Evolutionary conservation across 2,113 vertebrate genomes (phyloP), one percentile per base, ranked within the genome.

Genomic region (Sterrhoptilus dennistouni): DNA sequence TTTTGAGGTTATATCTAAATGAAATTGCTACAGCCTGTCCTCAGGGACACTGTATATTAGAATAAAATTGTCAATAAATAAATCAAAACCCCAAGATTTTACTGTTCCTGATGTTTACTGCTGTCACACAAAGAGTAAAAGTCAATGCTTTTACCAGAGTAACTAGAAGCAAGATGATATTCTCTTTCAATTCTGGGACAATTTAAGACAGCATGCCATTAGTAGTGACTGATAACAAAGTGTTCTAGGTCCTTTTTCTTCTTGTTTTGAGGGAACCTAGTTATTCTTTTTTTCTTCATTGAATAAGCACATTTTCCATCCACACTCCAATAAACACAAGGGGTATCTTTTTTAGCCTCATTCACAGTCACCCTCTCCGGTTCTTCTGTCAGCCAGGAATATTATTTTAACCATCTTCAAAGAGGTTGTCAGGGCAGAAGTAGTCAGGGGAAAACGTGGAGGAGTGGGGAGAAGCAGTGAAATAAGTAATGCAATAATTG

Each of bases 361-460:
- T 84, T 70, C 84, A 27, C 19, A 44, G 4, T 31, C 53, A 60
- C 17, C 80, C 86, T 96, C 96, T 63, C 76, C 7, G 21, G 59
- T 92, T 95, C 83, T 95, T 79, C 87, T 84, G 33, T 87, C 90
- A 95, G 89, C 70, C 96, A 94, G 72, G 90, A 95, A 94, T 97
- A 98, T 98, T 97, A 97, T 98, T 98, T 98, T 98, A 98, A 98
- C 98, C 96, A 97, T 97, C 97, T 98, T 97, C 97, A 87, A 57
- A 83, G 94, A 78, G 96, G 97, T 98, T 97, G 97, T 60, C 23
- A 85, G 82, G 80, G 94, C 75, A 96, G 82, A 54, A 71, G 29
- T 38, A 53, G 35, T 52, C 42, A 45, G 45, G 35, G 25, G 28
- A 72, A 91, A 84, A 83, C 24, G 44, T 65, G 61, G 87, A 74